These are phyloP conservation scores for Leptinotarsa juncta DNA, from an alignment of 2,888 invertebrate species.

Conservation along the genomic window DNA sequence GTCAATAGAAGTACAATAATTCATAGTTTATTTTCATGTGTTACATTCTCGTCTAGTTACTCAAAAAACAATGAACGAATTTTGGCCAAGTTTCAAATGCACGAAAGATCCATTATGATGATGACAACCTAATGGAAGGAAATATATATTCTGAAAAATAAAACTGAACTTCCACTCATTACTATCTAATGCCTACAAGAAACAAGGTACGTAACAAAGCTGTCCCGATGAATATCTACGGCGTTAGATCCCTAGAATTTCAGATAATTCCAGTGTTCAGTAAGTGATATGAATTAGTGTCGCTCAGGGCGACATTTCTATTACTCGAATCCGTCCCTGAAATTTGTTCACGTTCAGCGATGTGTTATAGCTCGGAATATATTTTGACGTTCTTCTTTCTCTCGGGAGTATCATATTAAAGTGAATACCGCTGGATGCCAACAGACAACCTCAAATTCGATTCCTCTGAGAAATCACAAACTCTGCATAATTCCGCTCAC, in stretches of 20 bases:
- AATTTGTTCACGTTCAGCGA: slow-evolving; percentile 31
- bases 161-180: no score
- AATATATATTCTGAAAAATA: no score
- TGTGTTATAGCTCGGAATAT: slow-evolving; percentile 36
- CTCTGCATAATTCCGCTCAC: slow-evolving; percentile 26
- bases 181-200: not conserved
- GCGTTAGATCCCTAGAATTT: not conserved
- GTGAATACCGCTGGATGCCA: slow-evolving; percentile 36
- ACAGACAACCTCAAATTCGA: slow-evolving; percentile 37
- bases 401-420: slow-evolving; percentile 39
- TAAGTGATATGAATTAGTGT: slow-evolving; percentile 8
- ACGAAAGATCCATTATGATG: no score
- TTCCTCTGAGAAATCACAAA: slow-evolving; percentile 41
- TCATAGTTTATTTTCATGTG: no score
- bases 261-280: slow-evolving; percentile 11
- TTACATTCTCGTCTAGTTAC: no score
- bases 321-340: slow-evolving; percentile 28
- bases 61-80: no score
- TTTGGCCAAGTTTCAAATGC: no score
- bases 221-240: not conserved
- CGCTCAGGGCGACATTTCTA: slow-evolving; percentile 12
- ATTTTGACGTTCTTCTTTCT: slow-evolving; percentile 43
- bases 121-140: no score
- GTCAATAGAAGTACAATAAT: no score
- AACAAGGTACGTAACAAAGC: not conserved